These are phyloP conservation scores for Microcebus murinus DNA, from an alignment of 2,113 vertebrate genomes.

Conservation along the genomic window DNA sequence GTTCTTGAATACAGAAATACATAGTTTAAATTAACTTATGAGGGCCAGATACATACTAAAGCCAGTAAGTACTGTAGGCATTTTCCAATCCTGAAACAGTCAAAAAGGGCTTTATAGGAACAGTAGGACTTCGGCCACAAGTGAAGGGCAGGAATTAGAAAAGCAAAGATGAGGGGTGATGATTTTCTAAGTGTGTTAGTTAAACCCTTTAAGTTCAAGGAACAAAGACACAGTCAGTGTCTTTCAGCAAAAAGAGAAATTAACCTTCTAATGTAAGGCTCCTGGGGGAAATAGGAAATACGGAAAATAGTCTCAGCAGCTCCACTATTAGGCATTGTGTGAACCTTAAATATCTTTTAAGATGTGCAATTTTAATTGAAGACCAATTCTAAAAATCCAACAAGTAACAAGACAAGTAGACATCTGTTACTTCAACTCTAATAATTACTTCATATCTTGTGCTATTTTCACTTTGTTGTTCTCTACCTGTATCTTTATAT, in stretches of 20 bases:
- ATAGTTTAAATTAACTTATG: slow-evolving; percentile 25
- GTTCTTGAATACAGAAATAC: slow-evolving; percentile 42
- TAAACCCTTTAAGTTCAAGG: neutral
- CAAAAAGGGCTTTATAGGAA: neutral
- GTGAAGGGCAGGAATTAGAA: neutral
- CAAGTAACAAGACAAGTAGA: neutral
- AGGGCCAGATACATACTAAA: neutral
- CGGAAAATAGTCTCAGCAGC: neutral
- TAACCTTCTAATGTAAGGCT: neutral
- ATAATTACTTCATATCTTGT: slow-evolving; percentile 6
- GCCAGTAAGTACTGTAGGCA: neutral
- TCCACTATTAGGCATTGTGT: neutral
- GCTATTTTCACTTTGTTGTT: neutral
- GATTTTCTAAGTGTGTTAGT: neutral
- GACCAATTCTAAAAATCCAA: neutral
- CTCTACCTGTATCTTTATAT: neutral
- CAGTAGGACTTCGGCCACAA: neutral
- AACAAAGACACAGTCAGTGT: neutral
- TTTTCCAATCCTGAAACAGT: neutral
- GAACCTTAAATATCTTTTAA: slow-evolving; percentile 18
- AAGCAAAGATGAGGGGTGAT: neutral
- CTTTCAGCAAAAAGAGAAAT: neutral
- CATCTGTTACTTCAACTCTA: slow-evolving; percentile 25
- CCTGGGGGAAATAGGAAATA: neutral
- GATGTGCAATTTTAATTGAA: neutral